Base-by-base conservation (phyloP, 2,888 invertebrate species). In the Pyrgus malvae region DNA sequence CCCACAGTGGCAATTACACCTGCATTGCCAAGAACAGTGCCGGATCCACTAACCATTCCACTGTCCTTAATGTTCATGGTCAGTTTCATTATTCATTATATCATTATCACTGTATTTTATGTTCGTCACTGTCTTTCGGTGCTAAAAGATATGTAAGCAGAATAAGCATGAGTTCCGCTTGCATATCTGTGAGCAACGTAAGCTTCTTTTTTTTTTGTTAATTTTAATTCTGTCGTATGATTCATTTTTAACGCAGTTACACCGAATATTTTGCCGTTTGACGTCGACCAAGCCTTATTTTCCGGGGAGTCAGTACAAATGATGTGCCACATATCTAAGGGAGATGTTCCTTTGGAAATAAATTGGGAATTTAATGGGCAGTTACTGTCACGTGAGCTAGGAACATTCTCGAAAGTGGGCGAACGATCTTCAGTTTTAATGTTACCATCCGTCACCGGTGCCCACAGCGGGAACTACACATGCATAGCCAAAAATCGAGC, bases 1-100 rank as follows among this genome's bases (percentile, higher is more conserved):
- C 91, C 58, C 95, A 96, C 77, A 93, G 94, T 60, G 95, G 95
- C 63, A 91, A 92, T 73, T 96, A 95, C 74, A 95, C 94, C 60
- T 96, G 96, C 79, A 91, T 93, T 63, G 96, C 95, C 27, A 88
- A 90, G 61, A 96, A 96, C 87, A 88, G 79, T 67, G 95, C 94
- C 61, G 96, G 95, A 68, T 90, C 85, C 57, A 91, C 92, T 70
- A 93, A 93, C 73, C 92, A 93, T 79, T 92, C 93, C 69, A 92
- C 94, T 91, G 80, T 83, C 76, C 82, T 86, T 75, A 91, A 90
- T 70, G 91, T 91, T 78, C 91, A 90, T 82, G 91, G 91, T 91
- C 83, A 88, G 89, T 89, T 83, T 76, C 60, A 72, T 76, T 68
- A 61, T 55, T 75, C 74, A 71, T 73, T 61, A 51, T 63, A 57